phyloP scores from a whole-genome alignment of 23 tunicate genomes.

The Botrylloides violaceus region DNA sequence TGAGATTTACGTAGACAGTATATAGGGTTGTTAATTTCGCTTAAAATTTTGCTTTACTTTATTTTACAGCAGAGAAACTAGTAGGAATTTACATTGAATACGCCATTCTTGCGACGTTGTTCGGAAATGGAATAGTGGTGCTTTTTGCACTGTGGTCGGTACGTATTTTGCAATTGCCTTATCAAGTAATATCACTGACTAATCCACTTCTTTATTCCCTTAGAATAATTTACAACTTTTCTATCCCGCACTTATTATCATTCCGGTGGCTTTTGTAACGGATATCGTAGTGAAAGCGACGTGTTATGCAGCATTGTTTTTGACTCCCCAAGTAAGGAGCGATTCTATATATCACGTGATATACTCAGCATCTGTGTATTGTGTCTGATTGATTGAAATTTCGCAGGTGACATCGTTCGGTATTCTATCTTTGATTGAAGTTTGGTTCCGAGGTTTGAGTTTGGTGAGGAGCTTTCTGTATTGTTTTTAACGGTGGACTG shows the following conservation, averaged over 20 bases:
- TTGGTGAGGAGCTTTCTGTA: constrained; percentile 45
- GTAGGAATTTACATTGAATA: constrained; percentile 73
- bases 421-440: constrained; percentile 60
- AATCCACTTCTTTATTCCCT: neutral
- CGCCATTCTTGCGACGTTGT: constrained; percentile 35
- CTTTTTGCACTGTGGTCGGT: constrained; percentile 63
- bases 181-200: neutral
- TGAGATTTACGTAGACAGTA: too few species aligned
- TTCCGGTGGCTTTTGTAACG: constrained; percentile 49
- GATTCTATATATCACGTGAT: too few species aligned
- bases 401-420: constrained; percentile 78
- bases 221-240: constrained; percentile 67
- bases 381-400: too few species aligned
- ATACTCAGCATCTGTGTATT: too few species aligned
- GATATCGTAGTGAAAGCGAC: constrained; percentile 63
- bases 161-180: constrained; percentile 22
- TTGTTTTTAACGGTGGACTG: too few species aligned
- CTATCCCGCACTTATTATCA: constrained; percentile 58
- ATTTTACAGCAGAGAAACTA: constrained; percentile 47
- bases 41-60: too few species aligned
- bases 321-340: constrained; percentile 44
- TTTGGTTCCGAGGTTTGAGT: constrained; percentile 66
- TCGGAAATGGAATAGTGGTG: constrained; percentile 40
- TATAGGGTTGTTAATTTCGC: too few species aligned
- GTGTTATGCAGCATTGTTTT: constrained; percentile 70